These are phyloP conservation scores for Nautilus pompilius DNA, from an alignment of 1,140 invertebrate species.

Conservation along the genomic window DNA sequence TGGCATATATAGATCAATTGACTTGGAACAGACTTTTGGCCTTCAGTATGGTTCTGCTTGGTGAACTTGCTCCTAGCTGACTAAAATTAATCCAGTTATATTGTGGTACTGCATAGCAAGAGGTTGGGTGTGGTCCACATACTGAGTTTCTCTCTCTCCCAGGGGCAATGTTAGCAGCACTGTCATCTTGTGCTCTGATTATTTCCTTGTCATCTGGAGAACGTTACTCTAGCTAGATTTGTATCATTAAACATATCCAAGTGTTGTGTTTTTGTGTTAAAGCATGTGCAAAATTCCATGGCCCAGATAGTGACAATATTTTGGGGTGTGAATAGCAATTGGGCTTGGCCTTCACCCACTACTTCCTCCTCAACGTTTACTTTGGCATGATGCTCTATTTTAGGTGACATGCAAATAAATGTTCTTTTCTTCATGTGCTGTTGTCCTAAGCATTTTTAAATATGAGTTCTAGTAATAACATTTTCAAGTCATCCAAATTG, in stretches of 20 bases:
- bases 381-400: slow-evolving; percentile 1
- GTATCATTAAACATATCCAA: slow-evolving; percentile 6
- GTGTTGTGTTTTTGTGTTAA: slow-evolving; percentile 5
- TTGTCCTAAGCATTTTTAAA: slow-evolving; percentile 1
- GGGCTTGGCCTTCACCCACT: neutral
- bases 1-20: no score
- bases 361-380: neutral
- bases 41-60: slow-evolving; percentile 5
- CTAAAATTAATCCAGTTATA: slow-evolving; percentile 2
- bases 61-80: neutral
- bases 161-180: neutral
- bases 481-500: slow-evolving; percentile 5
- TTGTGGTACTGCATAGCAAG: neutral
- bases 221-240: slow-evolving; percentile 5
- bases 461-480: neutral
- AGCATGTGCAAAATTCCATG: slow-evolving; percentile 5
- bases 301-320: neutral
- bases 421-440: slow-evolving; percentile 6
- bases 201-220: neutral
- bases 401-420: slow-evolving; percentile 2
- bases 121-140: no score
- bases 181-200: neutral
- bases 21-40: no score
- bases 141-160: no score
- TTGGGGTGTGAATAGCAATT: slow-evolving; percentile 1